Percentiles rank a stretch among this genome's conserved stretches.
phyloP scores from a whole-genome alignment of 2,113 vertebrate genomes.

The Jaculus jaculus region DNA sequence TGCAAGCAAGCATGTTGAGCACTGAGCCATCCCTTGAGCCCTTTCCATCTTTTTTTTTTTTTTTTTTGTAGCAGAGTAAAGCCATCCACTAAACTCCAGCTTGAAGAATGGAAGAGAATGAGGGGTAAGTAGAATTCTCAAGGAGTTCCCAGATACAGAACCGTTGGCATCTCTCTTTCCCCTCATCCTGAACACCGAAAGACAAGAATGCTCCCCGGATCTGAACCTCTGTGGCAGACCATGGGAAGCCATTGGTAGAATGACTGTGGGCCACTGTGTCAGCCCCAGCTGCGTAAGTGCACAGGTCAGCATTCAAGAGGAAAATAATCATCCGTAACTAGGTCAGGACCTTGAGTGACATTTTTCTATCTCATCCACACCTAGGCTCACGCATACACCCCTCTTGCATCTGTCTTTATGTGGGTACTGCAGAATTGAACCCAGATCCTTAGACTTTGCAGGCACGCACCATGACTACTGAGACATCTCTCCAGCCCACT shows the following conservation, averaged over 20 bases:
- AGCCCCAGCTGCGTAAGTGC: not conserved
- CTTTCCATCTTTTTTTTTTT: too few relatives aligned
- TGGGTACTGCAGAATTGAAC: too few relatives aligned
- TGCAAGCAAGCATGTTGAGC: too few relatives aligned
- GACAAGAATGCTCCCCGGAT: not conserved
- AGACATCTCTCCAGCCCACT: too few relatives aligned
- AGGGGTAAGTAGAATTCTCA: not conserved
- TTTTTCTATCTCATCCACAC: not conserved
- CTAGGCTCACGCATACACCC: too few relatives aligned
- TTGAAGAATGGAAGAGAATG: not conserved
- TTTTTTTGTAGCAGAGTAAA: not conserved
- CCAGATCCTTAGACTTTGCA: too few relatives aligned
- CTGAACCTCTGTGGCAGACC: not conserved
- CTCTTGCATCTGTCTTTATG: too few relatives aligned
- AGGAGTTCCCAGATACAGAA: too few relatives aligned
- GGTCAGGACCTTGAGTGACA: not conserved
- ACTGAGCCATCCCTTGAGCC: too few relatives aligned
- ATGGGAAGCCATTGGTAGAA: not conserved
- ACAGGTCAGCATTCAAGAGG: not conserved
- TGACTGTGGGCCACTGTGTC: accelerated
- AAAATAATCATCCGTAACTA: not conserved
- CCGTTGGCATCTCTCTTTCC: not conserved
- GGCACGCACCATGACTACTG: too few relatives aligned
- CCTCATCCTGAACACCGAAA: not conserved
- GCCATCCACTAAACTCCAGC: not conserved